Evolutionary conservation across 2,113 vertebrate genomes (phyloP).

Genomic region (Odobenus rosmarus): DNA sequence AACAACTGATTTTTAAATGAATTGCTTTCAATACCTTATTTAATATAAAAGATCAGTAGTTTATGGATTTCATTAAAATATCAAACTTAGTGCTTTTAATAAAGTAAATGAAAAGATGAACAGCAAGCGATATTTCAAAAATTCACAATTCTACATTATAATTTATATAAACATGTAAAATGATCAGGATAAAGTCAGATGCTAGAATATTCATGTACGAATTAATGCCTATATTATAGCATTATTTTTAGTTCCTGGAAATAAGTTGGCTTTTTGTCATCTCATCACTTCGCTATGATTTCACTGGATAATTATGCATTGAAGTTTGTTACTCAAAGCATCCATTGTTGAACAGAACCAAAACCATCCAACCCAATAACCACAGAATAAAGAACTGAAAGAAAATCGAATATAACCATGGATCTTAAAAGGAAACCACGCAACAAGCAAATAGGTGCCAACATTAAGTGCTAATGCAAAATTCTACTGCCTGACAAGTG

Average conservation of each 20-base stretch:
- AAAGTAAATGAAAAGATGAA: slow-evolving; percentile 3
- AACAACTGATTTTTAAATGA: background rate
- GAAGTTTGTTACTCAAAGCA: slow-evolving; percentile 73
- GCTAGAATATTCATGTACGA: background rate
- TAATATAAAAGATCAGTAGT: slow-evolving; percentile 46
- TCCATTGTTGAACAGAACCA: slow-evolving; percentile 65
- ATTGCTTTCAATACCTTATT: background rate
- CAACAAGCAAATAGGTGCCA: background rate
- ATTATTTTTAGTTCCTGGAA: slow-evolving; percentile 67
- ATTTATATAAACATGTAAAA: slow-evolving; percentile 25
- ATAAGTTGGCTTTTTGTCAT: slow-evolving; percentile 68
- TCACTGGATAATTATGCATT: slow-evolving; percentile 75
- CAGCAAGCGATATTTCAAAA: background rate
- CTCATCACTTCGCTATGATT: slow-evolving; percentile 71
- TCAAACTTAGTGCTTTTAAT: background rate
- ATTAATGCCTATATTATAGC: slow-evolving; percentile 3
- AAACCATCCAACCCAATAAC: slow-evolving; percentile 64
- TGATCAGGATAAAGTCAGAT: background rate
- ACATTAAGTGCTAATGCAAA: slow-evolving; percentile 10
- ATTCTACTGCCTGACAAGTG: slow-evolving; percentile 1
- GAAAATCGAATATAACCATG: slow-evolving; percentile 55
- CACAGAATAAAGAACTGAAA: slow-evolving; percentile 69
- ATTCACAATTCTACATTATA: background rate
- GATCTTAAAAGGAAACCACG: slow-evolving; percentile 50
- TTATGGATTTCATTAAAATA: background rate